Conservation (phyloP, 2,888 invertebrate species). For the Brachycybe producta region DNA sequence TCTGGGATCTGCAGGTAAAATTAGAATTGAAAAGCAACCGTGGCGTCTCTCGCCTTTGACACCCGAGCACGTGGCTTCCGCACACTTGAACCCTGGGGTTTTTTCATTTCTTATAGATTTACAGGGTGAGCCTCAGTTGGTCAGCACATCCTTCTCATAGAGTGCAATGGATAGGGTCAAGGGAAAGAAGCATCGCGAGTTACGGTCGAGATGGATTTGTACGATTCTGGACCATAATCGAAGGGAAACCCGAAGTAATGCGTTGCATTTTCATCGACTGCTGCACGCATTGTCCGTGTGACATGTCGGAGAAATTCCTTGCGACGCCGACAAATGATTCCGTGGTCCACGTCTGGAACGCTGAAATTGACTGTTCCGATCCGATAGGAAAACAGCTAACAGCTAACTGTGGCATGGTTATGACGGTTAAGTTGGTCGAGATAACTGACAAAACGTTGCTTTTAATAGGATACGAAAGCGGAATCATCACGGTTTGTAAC, state of each 20-base stretch:
- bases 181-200: background rate
- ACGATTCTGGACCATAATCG: background rate
- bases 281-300: constrained; percentile 12
- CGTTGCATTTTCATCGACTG: background rate
- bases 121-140: background rate
- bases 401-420: constrained; percentile 5
- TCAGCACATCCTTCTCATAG: background rate
- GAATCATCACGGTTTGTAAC: background rate
- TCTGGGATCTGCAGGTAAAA: constrained; percentile 13
- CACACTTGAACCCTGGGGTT: background rate
- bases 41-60: background rate
- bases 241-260: background rate
- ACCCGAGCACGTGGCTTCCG: background rate
- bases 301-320: background rate
- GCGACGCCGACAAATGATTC: background rate
- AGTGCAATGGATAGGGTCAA: constrained; percentile 6
- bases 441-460: background rate
- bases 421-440: constrained; percentile 8
- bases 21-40: background rate
- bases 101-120: background rate
- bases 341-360: background rate
- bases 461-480: constrained; percentile 16
- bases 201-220: background rate
- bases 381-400: background rate
- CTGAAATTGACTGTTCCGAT: background rate